Conservation (phyloP, 2,888 invertebrate species). For the Orthosia cruda region DNA sequence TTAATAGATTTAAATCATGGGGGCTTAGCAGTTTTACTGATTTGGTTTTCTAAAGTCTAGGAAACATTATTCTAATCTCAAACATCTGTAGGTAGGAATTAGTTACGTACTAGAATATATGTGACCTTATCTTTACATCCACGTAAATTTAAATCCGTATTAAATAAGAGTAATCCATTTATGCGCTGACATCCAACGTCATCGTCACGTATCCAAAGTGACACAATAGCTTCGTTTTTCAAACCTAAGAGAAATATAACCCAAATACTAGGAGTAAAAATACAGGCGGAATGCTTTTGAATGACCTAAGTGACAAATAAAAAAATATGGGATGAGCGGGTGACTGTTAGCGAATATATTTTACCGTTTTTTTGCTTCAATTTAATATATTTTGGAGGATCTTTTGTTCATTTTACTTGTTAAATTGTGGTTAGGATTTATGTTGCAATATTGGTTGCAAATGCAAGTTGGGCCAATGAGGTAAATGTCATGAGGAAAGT, state of each 20-base stretch:
- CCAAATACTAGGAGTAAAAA: conserved; percentile 50
- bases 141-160: too few relatives aligned
- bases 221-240: conserved; percentile 20
- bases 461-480: background rate
- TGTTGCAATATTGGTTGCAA: too few relatives aligned
- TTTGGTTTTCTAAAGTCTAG: too few relatives aligned
- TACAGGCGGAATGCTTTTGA: conserved; percentile 53
- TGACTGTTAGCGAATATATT: conserved; percentile 46
- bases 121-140: too few relatives aligned
- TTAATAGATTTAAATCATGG: too few relatives aligned
- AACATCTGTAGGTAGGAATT: too few relatives aligned
- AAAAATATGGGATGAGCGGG: conserved; percentile 48
- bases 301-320: conserved; percentile 68
- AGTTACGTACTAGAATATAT: too few relatives aligned
- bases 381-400: conserved; percentile 26
- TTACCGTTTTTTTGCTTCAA: conserved; percentile 48
- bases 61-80: too few relatives aligned
- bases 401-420: conserved; percentile 19
- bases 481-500: background rate
- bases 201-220: too few relatives aligned
- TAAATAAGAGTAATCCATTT: background rate
- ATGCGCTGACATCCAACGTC: background rate
- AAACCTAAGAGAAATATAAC: conserved; percentile 31
- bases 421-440: background rate
- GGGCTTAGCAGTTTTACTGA: too few relatives aligned